phyloP scores from a whole-genome alignment of 2,797 vertebrate genomes.

The Cossypha niveicapilla region DNA sequence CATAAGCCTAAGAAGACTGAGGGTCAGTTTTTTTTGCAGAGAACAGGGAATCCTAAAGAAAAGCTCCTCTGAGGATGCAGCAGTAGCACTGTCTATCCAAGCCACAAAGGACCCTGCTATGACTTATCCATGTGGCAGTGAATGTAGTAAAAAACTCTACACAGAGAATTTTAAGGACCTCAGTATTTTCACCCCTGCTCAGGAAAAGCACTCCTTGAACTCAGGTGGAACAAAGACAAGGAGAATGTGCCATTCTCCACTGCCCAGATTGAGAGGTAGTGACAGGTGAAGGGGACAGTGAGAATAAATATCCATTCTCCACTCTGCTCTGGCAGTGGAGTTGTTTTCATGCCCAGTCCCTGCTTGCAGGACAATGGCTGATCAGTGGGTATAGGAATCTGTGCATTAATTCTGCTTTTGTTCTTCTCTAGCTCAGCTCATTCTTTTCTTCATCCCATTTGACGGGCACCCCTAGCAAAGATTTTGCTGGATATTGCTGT shows the following conservation, averaged over 20 bases:
- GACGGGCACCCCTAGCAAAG: background rate
- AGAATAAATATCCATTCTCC: background rate
- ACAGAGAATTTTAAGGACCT: background rate
- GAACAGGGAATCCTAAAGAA: background rate
- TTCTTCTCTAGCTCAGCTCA: background rate
- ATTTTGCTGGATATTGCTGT: background rate
- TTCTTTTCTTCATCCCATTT: background rate
- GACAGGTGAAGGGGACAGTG: background rate
- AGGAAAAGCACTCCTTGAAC: background rate
- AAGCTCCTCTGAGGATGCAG: background rate
- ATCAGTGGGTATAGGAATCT: background rate
- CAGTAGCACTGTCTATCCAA: background rate
- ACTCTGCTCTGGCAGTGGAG: background rate
- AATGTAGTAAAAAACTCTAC: background rate
- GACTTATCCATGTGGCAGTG: background rate
- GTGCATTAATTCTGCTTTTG: background rate
- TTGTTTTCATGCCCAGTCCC: background rate
- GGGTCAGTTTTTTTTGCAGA: background rate
- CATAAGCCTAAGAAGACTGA: background rate
- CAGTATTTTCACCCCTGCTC: background rate
- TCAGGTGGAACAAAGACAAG: background rate
- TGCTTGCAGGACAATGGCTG: background rate
- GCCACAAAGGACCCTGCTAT: fast-evolving
- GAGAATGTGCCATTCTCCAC: background rate
- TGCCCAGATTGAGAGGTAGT: background rate